Evolutionary conservation across 2,113 vertebrate genomes (phyloP).

Genomic region (Entelurus aequoreus): DNA sequence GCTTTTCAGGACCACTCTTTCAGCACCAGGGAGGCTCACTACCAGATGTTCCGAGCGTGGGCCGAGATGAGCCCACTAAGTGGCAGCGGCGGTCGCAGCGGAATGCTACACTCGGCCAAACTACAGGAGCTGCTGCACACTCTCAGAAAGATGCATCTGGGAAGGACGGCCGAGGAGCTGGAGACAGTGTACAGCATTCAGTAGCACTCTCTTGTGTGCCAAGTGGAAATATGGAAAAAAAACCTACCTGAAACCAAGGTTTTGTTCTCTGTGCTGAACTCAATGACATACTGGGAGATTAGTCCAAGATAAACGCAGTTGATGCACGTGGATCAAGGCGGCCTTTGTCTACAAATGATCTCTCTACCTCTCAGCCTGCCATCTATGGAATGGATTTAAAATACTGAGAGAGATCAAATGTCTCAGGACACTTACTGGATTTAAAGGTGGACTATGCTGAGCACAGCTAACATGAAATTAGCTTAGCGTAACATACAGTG

Average conservation of each 20-base stretch:
- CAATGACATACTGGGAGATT: not conserved
- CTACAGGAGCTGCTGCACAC: slow-evolving; percentile 54
- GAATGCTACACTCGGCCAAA: slow-evolving; percentile 34
- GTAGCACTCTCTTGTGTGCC: slow-evolving; percentile 11
- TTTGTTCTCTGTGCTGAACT: slow-evolving; percentile 19
- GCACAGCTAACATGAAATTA: not conserved
- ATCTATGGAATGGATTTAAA: slow-evolving; percentile 3
- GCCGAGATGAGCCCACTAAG: slow-evolving; percentile 24
- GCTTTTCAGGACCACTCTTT: slow-evolving; percentile 59
- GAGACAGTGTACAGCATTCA: slow-evolving; percentile 57
- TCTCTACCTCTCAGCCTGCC: slow-evolving; percentile 15
- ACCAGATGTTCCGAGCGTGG: slow-evolving; percentile 73
- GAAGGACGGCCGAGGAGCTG: slow-evolving; percentile 58
- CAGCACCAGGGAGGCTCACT: slow-evolving; percentile 62
- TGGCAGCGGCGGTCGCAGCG: slow-evolving; percentile 11
- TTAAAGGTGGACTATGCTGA: not conserved
- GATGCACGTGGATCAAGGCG: not conserved
- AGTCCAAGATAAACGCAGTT: slow-evolving; percentile 11
- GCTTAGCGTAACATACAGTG: no score
- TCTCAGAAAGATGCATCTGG: slow-evolving; percentile 62
- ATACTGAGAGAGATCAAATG: slow-evolving; percentile 19
- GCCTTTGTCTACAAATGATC: slow-evolving; percentile 17
- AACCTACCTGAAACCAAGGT: slow-evolving; percentile 40
- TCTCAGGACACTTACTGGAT: not conserved
- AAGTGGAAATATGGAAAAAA: not conserved